These are phyloP conservation scores for Myrmophylax atrothorax DNA, from an alignment of 2,113 vertebrate species.

Conservation along the genomic window DNA sequence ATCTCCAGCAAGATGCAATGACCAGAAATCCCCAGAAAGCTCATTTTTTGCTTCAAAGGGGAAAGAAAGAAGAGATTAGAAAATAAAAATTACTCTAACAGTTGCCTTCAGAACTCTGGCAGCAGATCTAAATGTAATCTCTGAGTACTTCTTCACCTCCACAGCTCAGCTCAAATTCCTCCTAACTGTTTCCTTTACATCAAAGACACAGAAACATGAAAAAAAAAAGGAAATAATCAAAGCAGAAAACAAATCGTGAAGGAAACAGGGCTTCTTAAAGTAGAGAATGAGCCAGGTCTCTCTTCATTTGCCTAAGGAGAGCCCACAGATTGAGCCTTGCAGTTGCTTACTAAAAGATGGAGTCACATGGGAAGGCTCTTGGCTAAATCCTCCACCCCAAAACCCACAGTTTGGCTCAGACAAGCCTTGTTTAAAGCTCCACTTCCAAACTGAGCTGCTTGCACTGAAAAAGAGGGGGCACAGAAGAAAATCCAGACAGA, in stretches of 20 bases:
- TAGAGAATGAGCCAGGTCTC: background rate
- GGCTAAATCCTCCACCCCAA: background rate
- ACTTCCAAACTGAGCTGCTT: background rate
- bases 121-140: background rate
- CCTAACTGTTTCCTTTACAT: conserved; percentile 36
- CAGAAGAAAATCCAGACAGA: background rate
- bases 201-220: conserved; percentile 24
- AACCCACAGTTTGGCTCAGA: background rate
- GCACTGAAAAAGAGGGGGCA: background rate
- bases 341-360: background rate
- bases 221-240: conserved; percentile 12
- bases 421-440: background rate
- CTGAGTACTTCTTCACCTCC: background rate
- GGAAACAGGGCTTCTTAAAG: background rate
- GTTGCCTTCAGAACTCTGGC: background rate
- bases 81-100: background rate
- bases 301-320: conserved; percentile 9
- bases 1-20: background rate
- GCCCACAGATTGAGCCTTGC: background rate
- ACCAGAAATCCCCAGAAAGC: background rate
- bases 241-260: conserved; percentile 50
- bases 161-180: background rate
- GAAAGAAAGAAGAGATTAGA: background rate
- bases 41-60: background rate
- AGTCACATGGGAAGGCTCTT: background rate